Evolutionary conservation across 2,888 invertebrate genomes (phyloP), one percentile per base, ranked within the genome.

Genomic region (Frankliniella fusca): DNA sequence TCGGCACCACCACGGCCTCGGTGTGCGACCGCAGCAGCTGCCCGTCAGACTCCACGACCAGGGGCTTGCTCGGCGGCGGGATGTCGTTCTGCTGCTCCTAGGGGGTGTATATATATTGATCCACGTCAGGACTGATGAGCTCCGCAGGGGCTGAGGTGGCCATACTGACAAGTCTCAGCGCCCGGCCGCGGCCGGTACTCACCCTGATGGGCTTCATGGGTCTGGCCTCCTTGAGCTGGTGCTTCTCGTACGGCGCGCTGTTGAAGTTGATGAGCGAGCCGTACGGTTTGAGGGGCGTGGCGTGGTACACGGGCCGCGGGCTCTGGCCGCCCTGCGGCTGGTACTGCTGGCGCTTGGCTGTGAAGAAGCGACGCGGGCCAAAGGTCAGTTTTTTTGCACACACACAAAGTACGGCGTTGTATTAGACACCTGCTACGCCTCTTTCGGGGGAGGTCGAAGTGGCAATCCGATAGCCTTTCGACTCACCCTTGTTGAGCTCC

Each of bases 271-370:
- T 76, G 70, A 84, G 80, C 3, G 82, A 70, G 1, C 83, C 83
- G 82, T 83, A 84, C 10, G 83, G 83, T 23, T 83, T 80, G 20
- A 84, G 81, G 23, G 84, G 84, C 20, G 83, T 83, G 48, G 84
- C 83, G 81, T 84, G 83, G 81, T 83, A 83, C 28, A 83, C 83
- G 27, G 70, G 70, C 2, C 70, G 23, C 23, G 23, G 27, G 27
- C 23, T 27, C 23, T 23, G 70, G 12, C 54, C 54, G 38, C 38
- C 20, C 61, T 54, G 61, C 7, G 38, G n/a, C 80, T 27, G 48
- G 48, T 12, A 18, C 61, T 61, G 61, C 70, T 76, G 70, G 10
- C 70, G 70, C 70, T 76, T 76, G 70, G 70, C 70, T 76, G 70
- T 10, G 20, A 54, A 23, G 27, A 27, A 23, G 23, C 15, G 15